phyloP scores from a whole-genome alignment of 2,888 invertebrate genomes.

The Stratiomys singularior region DNA sequence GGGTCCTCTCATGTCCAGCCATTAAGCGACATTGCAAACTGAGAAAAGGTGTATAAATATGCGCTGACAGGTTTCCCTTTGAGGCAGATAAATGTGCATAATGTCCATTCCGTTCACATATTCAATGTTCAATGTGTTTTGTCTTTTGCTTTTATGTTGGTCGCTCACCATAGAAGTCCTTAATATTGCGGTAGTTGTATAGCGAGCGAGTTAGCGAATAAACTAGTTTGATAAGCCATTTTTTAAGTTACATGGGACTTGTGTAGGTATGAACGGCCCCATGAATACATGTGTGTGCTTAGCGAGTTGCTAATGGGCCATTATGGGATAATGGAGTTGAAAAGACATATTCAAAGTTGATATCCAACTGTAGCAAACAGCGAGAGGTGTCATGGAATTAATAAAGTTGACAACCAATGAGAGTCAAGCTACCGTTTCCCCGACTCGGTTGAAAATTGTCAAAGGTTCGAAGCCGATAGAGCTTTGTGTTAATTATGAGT shows the following conservation, averaged over 20 bases:
- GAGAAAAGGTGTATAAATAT: conserved; percentile 48
- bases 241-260: conserved; percentile 26
- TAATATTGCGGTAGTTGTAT: conserved; percentile 1
- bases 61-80: conserved; percentile 54
- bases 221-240: conserved; percentile 64
- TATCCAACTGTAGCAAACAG: not conserved
- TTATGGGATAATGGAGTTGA: conserved; percentile 22
- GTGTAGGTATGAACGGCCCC: not conserved
- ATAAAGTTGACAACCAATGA: conserved; percentile 29
- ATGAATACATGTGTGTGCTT: conserved; percentile 54
- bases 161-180: conserved; percentile 17
- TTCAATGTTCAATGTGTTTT: conserved; percentile 16
- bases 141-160: not conserved
- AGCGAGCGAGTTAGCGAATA: conserved; percentile 55
- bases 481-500: no score
- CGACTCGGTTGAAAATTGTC: not conserved
- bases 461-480: no score
- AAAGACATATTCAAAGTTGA: conserved; percentile 8
- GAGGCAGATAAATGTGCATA: conserved; percentile 55
- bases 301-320: conserved; percentile 29
- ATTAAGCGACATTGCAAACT: conserved; percentile 31
- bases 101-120: conserved; percentile 33
- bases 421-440: conserved; percentile 32
- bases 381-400: conserved; percentile 20
- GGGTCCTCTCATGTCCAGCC: not conserved